Evolutionary conservation across 2,888 invertebrate species (phyloP).

Genomic region (Neuroscelio doddi): DNA sequence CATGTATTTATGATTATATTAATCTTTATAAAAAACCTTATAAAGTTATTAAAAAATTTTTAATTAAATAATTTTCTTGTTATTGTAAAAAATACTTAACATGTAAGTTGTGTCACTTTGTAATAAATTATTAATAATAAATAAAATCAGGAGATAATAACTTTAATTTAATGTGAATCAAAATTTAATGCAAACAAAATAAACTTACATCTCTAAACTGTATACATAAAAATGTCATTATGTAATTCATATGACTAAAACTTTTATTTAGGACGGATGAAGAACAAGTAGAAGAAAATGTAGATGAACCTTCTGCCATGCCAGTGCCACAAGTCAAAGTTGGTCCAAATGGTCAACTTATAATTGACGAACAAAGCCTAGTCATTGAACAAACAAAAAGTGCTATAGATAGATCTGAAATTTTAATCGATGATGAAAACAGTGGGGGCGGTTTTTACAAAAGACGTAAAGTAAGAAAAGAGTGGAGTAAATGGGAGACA

Average conservation of each 20-base stretch:
- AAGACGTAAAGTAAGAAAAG: conserved; percentile 79
- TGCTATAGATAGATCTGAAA: conserved; percentile 78
- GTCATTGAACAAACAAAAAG: conserved; percentile 84
- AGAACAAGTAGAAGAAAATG: conserved; percentile 61
- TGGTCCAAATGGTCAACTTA: conserved; percentile 87
- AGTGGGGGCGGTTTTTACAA: conserved; percentile 78
- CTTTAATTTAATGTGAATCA: too few species aligned
- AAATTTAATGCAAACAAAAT: too few species aligned
- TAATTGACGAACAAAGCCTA: conserved; percentile 89
- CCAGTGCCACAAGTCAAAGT: conserved; percentile 90
- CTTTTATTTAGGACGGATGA: conserved; percentile 34
- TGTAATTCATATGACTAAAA: neutral
- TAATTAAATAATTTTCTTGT: too few species aligned
- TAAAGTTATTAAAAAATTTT: too few species aligned
- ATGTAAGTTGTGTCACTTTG: too few species aligned
- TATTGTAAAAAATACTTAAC: too few species aligned
- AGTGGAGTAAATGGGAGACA: conserved; percentile 87
- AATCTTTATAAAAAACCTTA: too few species aligned
- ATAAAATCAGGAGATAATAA: too few species aligned
- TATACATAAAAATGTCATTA: too few species aligned
- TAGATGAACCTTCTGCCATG: conserved; percentile 72
- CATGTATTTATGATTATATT: too few species aligned
- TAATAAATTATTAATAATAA: too few species aligned
- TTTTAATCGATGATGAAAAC: conserved; percentile 79
- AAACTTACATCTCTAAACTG: too few species aligned